These are phyloP conservation scores for Steinernema hermaphroditum DNA, from an alignment of 2,888 invertebrate genomes.

Conservation along the genomic window DNA sequence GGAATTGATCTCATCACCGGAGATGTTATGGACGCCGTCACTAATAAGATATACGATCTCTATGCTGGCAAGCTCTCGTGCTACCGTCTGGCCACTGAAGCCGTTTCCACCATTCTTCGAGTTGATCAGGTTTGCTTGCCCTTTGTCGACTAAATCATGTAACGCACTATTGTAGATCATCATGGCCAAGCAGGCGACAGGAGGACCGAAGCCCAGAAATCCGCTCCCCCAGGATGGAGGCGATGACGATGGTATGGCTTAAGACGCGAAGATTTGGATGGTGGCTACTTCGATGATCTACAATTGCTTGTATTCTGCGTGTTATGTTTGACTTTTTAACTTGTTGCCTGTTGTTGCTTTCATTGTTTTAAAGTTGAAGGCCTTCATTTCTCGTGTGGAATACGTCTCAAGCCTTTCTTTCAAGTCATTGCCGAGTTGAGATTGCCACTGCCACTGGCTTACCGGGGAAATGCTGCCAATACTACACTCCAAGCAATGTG, in stretches of 20 bases:
- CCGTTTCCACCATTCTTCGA: conserved; percentile 74
- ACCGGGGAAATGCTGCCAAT: too few relatives aligned
- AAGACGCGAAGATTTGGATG: conserved; percentile 37
- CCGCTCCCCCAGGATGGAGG: conserved; percentile 67
- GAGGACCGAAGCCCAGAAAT: conserved; percentile 69
- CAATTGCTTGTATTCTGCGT: too few relatives aligned
- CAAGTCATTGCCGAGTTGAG: too few relatives aligned
- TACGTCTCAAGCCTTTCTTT: too few relatives aligned
- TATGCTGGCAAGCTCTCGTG: conserved; percentile 86
- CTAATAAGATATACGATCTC: conserved; percentile 81
- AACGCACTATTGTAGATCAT: conserved; percentile 70
- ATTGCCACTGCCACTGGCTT: too few relatives aligned
- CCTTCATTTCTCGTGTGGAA: background rate
- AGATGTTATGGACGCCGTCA: conserved; percentile 73
- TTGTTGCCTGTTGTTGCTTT: conserved; percentile 28
- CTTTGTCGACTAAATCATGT: background rate
- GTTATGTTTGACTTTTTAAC: conserved; percentile 23
- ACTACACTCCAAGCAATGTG: too few relatives aligned
- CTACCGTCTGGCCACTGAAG: conserved; percentile 89
- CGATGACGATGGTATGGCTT: conserved; percentile 67
- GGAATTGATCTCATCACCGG: conserved; percentile 79
- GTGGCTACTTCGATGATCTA: too few relatives aligned
- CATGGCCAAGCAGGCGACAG: conserved; percentile 70
- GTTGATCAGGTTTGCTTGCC: conserved; percentile 69
- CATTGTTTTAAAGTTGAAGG: conserved; percentile 7